phyloP scores from a whole-genome alignment of 2,797 vertebrate species.

The Gephyroberyx darwinii region DNA sequence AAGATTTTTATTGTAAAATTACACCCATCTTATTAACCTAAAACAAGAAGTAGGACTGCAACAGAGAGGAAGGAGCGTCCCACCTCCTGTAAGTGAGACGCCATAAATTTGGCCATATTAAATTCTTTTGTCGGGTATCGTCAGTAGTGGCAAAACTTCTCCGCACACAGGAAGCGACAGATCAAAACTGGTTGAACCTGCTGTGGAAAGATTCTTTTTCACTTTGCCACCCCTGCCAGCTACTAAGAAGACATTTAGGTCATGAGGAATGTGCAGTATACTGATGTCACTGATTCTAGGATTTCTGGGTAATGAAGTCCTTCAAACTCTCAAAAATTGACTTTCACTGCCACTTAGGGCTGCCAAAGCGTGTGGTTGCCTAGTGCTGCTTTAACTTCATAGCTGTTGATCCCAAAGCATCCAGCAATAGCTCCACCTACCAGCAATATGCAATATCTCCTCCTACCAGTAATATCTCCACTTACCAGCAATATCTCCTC shows the following conservation, averaged over 20 bases:
- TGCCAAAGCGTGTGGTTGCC: constrained; percentile 6
- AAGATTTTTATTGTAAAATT: not conserved
- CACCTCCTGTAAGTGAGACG: not conserved
- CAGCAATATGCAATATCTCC: too few relatives aligned
- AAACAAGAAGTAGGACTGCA: not conserved
- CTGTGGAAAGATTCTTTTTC: too few relatives aligned
- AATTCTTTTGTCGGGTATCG: too few relatives aligned
- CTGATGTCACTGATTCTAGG: not conserved
- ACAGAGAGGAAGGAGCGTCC: not conserved
- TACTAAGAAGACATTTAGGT: not conserved
- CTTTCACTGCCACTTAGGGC: not conserved
- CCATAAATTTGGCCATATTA: too few relatives aligned
- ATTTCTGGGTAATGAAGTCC: not conserved
- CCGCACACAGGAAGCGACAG: too few relatives aligned
- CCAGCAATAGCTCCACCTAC: not conserved
- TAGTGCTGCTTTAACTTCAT: not conserved
- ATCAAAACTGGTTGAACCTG: not conserved
- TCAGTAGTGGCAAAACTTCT: too few relatives aligned
- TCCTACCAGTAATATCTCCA: too few relatives aligned
- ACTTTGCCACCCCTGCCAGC: too few relatives aligned
- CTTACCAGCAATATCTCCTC: too few relatives aligned
- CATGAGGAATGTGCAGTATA: too few relatives aligned
- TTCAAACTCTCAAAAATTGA: not conserved
- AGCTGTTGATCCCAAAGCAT: too few relatives aligned
- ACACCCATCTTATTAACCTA: not conserved